Percentiles rank a stretch among this genome's conserved stretches.
phyloP scores from a whole-genome alignment of 2,797 vertebrate genomes.

The Melanotaenia pygmaea region DNA sequence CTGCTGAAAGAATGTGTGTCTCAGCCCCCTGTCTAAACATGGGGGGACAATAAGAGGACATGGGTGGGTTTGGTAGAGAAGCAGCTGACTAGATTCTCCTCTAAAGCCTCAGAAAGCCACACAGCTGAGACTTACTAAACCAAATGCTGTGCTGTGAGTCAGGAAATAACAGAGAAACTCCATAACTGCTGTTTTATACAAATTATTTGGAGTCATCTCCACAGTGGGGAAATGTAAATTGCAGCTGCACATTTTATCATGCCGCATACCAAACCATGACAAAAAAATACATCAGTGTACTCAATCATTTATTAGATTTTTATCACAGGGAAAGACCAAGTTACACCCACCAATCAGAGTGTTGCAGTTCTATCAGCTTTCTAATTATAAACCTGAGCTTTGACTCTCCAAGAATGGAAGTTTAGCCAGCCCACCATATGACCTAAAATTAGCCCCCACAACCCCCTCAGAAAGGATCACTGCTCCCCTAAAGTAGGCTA shows the following conservation, averaged over 20 bases:
- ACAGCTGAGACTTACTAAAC: slow-evolving; percentile 65
- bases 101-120: slow-evolving; percentile 48
- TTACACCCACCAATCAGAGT: slow-evolving; percentile 35
- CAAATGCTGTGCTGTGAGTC: slow-evolving; percentile 40
- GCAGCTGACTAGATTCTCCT: slow-evolving; percentile 71
- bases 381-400: slow-evolving; percentile 87
- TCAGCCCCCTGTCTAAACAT: slow-evolving; percentile 26
- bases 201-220: not conserved
- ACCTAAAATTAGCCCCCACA: slow-evolving; percentile 90
- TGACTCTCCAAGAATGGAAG: slow-evolving; percentile 91
- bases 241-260: not conserved
- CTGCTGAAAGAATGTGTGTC: slow-evolving; percentile 63
- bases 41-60: slow-evolving; percentile 46
- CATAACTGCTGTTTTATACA: not conserved
- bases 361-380: slow-evolving; percentile 79
- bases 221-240: not conserved
- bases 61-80: slow-evolving; percentile 44
- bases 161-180: slow-evolving; percentile 25
- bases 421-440: slow-evolving; percentile 85
- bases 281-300: slow-evolving; percentile 14
- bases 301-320: slow-evolving; percentile 6
- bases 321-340: slow-evolving; percentile 14
- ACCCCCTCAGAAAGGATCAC: slow-evolving; percentile 36
- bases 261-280: not conserved
- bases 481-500: slow-evolving; percentile 53